Evolutionary conservation across 2,113 vertebrate genomes (phyloP), one percentile per base, ranked within the genome.

Genomic region (Capreolus pygargus): DNA sequence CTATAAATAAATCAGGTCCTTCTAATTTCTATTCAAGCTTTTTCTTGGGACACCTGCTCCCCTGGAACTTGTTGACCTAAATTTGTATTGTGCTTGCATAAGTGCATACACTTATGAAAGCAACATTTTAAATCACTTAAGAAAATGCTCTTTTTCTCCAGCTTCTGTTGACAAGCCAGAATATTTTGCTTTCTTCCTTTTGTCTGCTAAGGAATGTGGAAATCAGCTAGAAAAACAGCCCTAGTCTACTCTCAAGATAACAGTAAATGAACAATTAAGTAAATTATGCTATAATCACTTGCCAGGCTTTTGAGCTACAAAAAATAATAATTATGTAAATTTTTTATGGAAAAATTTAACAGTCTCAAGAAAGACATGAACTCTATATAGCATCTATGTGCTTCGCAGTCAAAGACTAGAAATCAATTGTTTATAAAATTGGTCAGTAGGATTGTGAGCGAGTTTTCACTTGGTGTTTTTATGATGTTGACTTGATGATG

Each of bases 1-100:
- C 91, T 94, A 85, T 83, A 96, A 93, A 92, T 96, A 96, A 89
- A 64, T 57, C 39, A 39, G 27, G 50, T 83, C 50, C 55, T 94
- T 86, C 50, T 92, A 57, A 89, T 93, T 94, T 91, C 57, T 86
- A 52, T 89, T 16, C 70, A 90, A 47, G 67, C 25, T 52, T 83
- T 83, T 70, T 70, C 95, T 78, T 92, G 33, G 54, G 61, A 95
- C 14, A 70, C 36, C 16, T 91, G 14, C 10, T 93, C 25, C 83
- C 39, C 36, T 82, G 92, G 64, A 92, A 67, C 94, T 92, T 87
- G 76, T 58, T 96, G 95, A 94, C 58, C 85, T 94, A 78, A 96
- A 94, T 97, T 88, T 96, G 30, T 89, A 92, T 55, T 83, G 79
- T 67, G 81, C 33, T 57, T 95, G 90, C 36, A 8, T 79, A 94